Base-by-base conservation (phyloP, 37 sponge, comb jelly and placozoan species). In the Hormiphora californensis region DNA sequence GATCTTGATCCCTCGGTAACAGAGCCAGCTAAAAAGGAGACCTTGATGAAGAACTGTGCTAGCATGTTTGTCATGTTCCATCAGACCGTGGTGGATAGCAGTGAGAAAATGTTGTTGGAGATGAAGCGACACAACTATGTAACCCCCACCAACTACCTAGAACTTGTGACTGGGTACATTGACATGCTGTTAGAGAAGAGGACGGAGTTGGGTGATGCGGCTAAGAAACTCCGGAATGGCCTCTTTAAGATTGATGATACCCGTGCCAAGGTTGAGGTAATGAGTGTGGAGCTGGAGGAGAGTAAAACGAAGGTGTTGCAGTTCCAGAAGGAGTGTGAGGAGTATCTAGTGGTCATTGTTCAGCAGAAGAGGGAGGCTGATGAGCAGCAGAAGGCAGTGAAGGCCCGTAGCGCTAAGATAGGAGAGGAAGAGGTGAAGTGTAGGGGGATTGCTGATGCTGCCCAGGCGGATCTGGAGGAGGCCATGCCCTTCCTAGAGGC, bases 291-390 rank as follows among this genome's bases (percentile, higher is more conserved):
- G 63, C 89, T 98, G 87, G 93, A 95, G 54, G 94, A 91, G 85
- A 88, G 94, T 0, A 92, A 93, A 46, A 88, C 87, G 19, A 93
- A 95, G 54, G 95, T 98, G 36, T 93, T 92, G 39, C 69, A 90
- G 86, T 98, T 91, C 88, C 99, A 98, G 92, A 98, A 98, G 88
- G 89, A 98, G 86, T 98, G 99, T 39, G 99, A 98, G 63, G 99
- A 98, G 67, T 98, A 93, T 40, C 89, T 98, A 28, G 92, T 98
- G 37, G 89, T 93, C 78, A 92, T 98, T 25, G 95, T 98, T 15
- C 94, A 98, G 89, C 95, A 98, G 89, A 98, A 98, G 86, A 85
- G 92, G 38, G 96, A 96, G 63, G 94, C 96, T 37, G 96, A 96
- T 28, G 96, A 96, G 61, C 96, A 96, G 54, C 91, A 94, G 62